Base-by-base conservation (phyloP, 2,888 invertebrate genomes). In the Frankliniella fusca region DNA sequence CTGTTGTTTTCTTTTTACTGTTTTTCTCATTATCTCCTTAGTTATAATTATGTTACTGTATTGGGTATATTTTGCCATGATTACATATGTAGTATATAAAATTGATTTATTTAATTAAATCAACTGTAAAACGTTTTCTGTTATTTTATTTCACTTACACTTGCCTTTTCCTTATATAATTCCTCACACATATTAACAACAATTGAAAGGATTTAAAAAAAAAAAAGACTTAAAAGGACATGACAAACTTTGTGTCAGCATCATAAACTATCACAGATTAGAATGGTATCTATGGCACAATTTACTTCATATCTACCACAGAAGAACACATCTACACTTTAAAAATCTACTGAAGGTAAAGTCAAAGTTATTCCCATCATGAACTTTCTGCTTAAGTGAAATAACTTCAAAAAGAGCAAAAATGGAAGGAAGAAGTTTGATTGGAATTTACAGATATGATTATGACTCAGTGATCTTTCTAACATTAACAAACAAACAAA, bases 211-310 rank as follows among this genome's bases (percentile, higher is more conserved):
- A 5, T 54, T 2, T 5, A 54, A 12, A 54, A 54, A 54, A 54
- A 5, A 54, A 54, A 54, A 5, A 54, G 54, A 2, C 20, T 38
- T 2, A 38, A 38, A 38, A 38, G 38, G 38, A 38, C 38, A 38
- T 38, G 38, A 38, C 38, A 38, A 38, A 38, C 3, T 38, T 38
- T 38, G 38, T 38, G 38, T 38, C 54, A 54, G n/a, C 23, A 70
- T 23, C 20, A 23, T 70, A 23, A n/a, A 70, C 70, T 70, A 70
- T 70, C 70, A 70, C 70, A 70, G 70, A 70, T 70, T n/a, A 8
- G 70, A 70, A 70, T 70, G 23, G 9, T 70, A 20, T 70, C n/a
- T 70, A 70, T 70, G 70, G 70, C 70, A 70, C 70, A 70, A 54
- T 18, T 1, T 54, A 54, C 54, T 54, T 18, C 12, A 54, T 5